Evolutionary conservation across 2,797 vertebrate species (phyloP), one percentile per base, ranked within the genome.

Genomic region (Periophthalmus magnuspinnatus): DNA sequence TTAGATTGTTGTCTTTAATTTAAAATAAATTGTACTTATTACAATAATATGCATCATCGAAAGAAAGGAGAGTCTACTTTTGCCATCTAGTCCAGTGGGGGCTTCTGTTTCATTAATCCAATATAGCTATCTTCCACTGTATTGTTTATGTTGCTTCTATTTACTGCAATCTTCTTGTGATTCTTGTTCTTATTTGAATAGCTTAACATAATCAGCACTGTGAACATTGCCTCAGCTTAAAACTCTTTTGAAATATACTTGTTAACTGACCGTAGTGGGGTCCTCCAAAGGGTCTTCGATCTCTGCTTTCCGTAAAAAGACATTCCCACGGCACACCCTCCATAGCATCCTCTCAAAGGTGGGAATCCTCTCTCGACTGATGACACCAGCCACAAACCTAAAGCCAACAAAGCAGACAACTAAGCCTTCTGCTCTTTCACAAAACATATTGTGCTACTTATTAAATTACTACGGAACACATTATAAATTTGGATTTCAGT

Each of bases 341-440:
- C 97, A 99, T 85, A 99, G 83, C 97, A 99, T 98, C 78, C 97
- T 94, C 90, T 99, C 97, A 67, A 99, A 99, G 0, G 94, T 99
- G 56, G 97, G 97, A 79, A 99, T 97, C 7, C 96, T 93, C 82
- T 99, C 97, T 2, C 97, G 93, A 78, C 94, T 95, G 65, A 99
- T 98, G 62, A 99, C 97, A 0, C 97, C 97, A 1, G 97, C 97
- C 77, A 99, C 97, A 79, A 99, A 99, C 77, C 97, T 99, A 72
- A 11, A 70, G 22, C 62, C 38, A 47, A 48, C 34, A 68, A 3
- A 69, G 11, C 5, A 73, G 14, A 76, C 0, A 0, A 17, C 41
- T 61, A 19, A 59, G 16, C 28, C 28, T 38, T 13, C 36, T 60
- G 14, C 1, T 17, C 21, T 21, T 8, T 2, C n/a, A 2, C 52